phyloP scores from a whole-genome alignment of 92 coral and sea anemone genomes.

The Epizoanthus illoricatus region DNA sequence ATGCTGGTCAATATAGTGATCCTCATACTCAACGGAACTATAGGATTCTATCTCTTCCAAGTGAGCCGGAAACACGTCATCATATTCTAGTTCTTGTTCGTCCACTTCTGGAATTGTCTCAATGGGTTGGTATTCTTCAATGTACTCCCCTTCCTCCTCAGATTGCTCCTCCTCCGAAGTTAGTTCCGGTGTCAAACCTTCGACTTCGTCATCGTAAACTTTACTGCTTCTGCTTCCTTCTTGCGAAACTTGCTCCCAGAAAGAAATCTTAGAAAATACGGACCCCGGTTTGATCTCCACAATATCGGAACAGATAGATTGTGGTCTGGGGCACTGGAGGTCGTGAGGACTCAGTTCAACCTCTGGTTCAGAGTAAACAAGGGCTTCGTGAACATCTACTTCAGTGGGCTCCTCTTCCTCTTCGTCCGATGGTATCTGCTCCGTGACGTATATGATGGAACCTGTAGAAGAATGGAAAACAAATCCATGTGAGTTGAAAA shows the following conservation, averaged over 20 bases:
- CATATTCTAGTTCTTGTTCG: slow-evolving; percentile 66
- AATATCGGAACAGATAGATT: slow-evolving; percentile 31
- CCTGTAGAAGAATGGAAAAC: not conserved
- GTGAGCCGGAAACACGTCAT: slow-evolving; percentile 88
- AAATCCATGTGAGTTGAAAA: not conserved
- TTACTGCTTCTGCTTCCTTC: slow-evolving; percentile 52
- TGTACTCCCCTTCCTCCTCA: slow-evolving; percentile 55
- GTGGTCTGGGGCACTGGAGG: slow-evolving; percentile 36
- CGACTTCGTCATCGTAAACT: slow-evolving; percentile 31
- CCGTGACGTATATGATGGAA: slow-evolving; percentile 41
- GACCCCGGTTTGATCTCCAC: slow-evolving; percentile 38
- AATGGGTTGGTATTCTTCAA: slow-evolving; percentile 59
- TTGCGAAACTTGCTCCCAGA: slow-evolving; percentile 50
- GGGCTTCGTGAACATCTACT: slow-evolving; percentile 44
- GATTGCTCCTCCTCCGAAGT: slow-evolving; percentile 19
- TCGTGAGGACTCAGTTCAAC: slow-evolving; percentile 16
- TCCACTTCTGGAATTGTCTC: slow-evolving; percentile 41
- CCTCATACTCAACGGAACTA: slow-evolving; percentile 19
- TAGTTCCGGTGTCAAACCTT: slow-evolving; percentile 2
- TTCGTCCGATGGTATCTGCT: slow-evolving; percentile 21
- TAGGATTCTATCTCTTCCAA: slow-evolving; percentile 46
- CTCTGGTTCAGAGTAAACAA: slow-evolving; percentile 51
- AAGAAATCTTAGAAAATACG: slow-evolving; percentile 43
- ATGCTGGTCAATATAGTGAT: slow-evolving; percentile 22
- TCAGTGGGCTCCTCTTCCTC: slow-evolving; percentile 48